Evolutionary conservation across 2,113 vertebrate species (phyloP).

Genomic region (Tamias sibiricus): DNA sequence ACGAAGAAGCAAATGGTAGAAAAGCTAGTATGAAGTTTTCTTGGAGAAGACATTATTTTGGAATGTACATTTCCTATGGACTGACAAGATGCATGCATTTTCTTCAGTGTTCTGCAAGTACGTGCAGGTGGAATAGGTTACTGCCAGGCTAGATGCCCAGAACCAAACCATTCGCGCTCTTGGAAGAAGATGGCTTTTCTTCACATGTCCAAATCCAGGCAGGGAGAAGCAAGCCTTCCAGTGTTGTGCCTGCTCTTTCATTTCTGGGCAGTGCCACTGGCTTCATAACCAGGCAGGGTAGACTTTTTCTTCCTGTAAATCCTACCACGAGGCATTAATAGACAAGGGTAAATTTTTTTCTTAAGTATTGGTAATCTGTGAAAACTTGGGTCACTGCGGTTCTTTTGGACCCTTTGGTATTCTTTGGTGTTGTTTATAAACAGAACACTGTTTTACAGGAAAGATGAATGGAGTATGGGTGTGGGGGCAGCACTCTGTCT

Average conservation of each 20-base stretch:
- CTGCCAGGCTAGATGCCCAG: background rate
- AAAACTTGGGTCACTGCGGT: background rate
- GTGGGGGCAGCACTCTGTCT: background rate
- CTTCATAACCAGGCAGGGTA: rapidly evolving
- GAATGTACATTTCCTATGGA: background rate
- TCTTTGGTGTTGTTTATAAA: background rate
- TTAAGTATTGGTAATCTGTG: background rate
- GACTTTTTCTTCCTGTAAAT: background rate
- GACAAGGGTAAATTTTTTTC: background rate
- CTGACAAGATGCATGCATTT: background rate
- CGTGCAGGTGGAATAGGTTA: background rate
- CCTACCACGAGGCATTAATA: background rate
- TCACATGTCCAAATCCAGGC: rapidly evolving
- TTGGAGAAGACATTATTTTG: background rate
- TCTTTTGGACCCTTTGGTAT: background rate
- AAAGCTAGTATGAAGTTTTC: background rate
- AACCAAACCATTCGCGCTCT: background rate
- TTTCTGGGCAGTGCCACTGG: background rate
- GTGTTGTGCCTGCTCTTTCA: background rate
- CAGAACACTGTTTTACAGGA: too few relatives aligned
- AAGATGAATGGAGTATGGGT: background rate
- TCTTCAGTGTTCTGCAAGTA: background rate
- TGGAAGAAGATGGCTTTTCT: background rate
- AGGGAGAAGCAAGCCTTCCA: background rate
- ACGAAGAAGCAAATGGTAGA: background rate